Conservation (phyloP, 2,888 invertebrate genomes). For the Rotaria sp. region DNA sequence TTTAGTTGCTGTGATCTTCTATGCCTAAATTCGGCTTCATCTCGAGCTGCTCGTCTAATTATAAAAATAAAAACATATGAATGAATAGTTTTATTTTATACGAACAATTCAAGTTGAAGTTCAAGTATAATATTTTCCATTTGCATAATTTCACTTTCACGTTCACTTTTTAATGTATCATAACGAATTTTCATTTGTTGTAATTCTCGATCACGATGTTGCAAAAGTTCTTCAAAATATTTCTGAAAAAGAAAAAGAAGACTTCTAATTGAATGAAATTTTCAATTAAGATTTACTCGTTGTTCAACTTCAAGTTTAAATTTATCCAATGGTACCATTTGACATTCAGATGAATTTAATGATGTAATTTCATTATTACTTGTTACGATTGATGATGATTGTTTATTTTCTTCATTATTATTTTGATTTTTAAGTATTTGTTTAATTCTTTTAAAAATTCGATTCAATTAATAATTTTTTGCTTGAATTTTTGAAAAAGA, state of each 20-base stretch:
- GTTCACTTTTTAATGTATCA: background rate
- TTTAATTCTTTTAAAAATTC: background rate
- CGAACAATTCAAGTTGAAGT: constrained; percentile 13
- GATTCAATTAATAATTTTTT: too few relatives aligned
- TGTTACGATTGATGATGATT: background rate
- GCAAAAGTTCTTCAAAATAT: constrained; percentile 17
- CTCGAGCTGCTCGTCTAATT: constrained; percentile 2
- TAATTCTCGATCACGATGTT: constrained; percentile 16
- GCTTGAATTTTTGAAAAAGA: too few relatives aligned
- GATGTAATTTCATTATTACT: background rate
- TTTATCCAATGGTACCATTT: background rate
- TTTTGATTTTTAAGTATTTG: background rate
- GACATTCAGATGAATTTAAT: background rate
- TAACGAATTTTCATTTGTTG: background rate
- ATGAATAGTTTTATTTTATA: background rate
- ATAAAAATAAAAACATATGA: background rate
- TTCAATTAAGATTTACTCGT: background rate
- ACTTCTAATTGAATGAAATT: too few relatives aligned
- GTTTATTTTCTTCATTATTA: constrained; percentile 1
- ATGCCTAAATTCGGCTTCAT: background rate
- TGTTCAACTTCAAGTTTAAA: constrained; percentile 17
- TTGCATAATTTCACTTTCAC: constrained; percentile 7
- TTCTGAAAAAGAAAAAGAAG: background rate
- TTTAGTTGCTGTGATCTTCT: background rate
- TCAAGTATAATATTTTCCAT: constrained; percentile 21